Evolutionary conservation across 2,888 invertebrate species (phyloP), one percentile per base, ranked within the genome.

Genomic region (Agrochola lota): DNA sequence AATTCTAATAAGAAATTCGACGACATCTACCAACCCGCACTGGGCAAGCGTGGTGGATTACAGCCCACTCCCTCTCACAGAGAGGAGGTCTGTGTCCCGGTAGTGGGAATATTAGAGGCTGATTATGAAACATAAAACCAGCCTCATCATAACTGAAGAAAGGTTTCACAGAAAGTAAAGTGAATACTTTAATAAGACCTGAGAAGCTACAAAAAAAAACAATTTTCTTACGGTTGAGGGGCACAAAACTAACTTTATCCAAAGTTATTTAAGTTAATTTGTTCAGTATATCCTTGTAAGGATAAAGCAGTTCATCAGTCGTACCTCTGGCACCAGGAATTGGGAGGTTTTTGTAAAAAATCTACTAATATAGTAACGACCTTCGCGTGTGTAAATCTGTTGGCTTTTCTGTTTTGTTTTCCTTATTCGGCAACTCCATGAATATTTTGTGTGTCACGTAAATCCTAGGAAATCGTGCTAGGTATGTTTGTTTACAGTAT

Each of bases 201-300:
- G 15, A 30, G 30, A 57, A 57, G n/a, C 26, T n/a, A 71, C 35
- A 35, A 35, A 4, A 30, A 69, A 60, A 23, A 12, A 40, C 15
- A 62, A 30, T 71, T 43, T 81, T n/a, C 35, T 35, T 35, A 60
- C 49, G 11, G 7, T 15, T 7, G 20, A 55, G 20, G 15, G 9
- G 69, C n/a, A 76, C 30, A 52, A 46, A 52, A 60, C n/a, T 12
- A 26, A 63, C 43, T 64, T 52, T 49, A 70, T 71, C 43, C 6
- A 11, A 67, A 80, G 52, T 75, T 67, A 71, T 64, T 71, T 79
- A 49, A 72, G 43, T 74, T 35, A 46, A 77, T 71, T 82, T 75
- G 49, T 75, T 69, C 52, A 64, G 73, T 52, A 35, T 35, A 35
- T 35, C 35, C 20, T 4, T 63, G 70, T 49, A 26, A 63, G 20